Conservation (phyloP, 2,888 invertebrate genomes). For the Sinodicranocentrus sp. region DNA sequence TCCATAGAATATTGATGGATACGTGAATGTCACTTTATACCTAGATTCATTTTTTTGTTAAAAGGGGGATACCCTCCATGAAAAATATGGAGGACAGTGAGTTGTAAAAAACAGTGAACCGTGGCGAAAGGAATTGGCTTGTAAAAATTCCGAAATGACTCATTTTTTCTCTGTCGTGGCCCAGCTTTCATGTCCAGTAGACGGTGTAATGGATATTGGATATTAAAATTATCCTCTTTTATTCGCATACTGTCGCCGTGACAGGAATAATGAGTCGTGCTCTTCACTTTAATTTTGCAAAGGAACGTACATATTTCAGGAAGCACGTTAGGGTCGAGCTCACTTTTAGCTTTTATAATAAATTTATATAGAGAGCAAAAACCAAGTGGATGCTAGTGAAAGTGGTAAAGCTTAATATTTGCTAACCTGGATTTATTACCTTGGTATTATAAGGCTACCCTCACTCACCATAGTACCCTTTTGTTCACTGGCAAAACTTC, state of each 20-base stretch:
- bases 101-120: background rate
- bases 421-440: too few relatives aligned
- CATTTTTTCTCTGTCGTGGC: background rate
- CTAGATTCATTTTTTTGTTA: background rate
- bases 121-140: conserved; percentile 12
- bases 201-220: background rate
- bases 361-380: too few relatives aligned
- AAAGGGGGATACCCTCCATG: background rate
- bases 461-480: too few relatives aligned
- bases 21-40: conserved; percentile 5
- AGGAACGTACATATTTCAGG: background rate
- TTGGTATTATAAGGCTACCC: too few relatives aligned
- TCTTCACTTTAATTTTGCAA: background rate
- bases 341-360: too few relatives aligned
- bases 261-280: background rate
- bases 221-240: background rate
- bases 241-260: background rate
- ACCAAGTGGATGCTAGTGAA: too few relatives aligned
- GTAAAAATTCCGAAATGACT: background rate
- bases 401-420: too few relatives aligned
- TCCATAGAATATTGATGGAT: conserved; percentile 45
- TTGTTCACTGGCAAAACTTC: too few relatives aligned
- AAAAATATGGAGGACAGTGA: background rate
- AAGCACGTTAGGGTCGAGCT: too few relatives aligned
- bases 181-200: background rate